Conservation (phyloP, 2,888 invertebrate genomes). For the Dusona sp. region DNA sequence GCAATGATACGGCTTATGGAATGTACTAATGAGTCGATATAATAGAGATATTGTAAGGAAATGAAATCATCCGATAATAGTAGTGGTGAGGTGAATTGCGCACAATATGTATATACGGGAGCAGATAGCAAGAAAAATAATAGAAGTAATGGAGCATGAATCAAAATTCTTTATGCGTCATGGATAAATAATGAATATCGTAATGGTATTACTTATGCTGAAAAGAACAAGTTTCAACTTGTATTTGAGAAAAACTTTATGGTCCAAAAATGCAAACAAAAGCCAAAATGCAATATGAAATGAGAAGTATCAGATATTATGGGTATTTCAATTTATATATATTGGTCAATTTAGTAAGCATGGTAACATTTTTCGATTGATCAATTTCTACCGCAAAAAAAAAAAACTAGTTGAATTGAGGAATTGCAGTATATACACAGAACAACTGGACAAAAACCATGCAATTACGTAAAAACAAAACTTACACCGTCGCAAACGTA, state of each 20-base stretch:
- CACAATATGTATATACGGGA: background rate
- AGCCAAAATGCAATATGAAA: background rate
- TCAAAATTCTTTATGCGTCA: background rate
- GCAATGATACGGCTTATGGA: slow-evolving; percentile 11
- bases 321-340: background rate
- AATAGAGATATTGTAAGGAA: background rate
- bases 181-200: background rate
- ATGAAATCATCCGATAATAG: background rate
- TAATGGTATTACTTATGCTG: background rate
- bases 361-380: background rate
- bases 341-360: background rate
- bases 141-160: background rate
- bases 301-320: background rate
- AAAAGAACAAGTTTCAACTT: background rate
- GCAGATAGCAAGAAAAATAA: background rate
- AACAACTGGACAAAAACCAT: background rate
- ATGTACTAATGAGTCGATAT: slow-evolving; percentile 11
- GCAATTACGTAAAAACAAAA: background rate
- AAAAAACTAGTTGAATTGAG: too few relatives aligned
- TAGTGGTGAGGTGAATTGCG: slow-evolving; percentile 4
- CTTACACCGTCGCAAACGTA: background rate
- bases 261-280: background rate
- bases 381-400: background rate
- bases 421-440: background rate
- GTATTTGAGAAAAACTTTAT: background rate